Evolutionary conservation across 2,888 invertebrate genomes (phyloP).

Genomic region (Hypolimnas misippus): DNA sequence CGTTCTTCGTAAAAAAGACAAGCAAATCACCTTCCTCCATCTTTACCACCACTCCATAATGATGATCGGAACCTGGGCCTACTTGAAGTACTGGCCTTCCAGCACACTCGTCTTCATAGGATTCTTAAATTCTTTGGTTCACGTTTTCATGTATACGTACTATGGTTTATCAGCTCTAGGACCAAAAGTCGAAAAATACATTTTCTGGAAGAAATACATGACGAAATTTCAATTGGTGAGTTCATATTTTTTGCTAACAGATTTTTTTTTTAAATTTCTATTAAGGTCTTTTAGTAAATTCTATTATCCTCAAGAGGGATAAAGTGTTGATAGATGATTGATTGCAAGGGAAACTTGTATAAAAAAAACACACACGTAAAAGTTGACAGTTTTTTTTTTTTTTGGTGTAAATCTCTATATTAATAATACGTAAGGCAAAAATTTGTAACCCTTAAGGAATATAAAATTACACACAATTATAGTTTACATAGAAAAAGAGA

Average conservation of each 20-base stretch:
- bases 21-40: conserved; percentile 94
- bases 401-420: no score
- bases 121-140: conserved; percentile 89
- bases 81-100: conserved; percentile 89
- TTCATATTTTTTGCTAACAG: no score
- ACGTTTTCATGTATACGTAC: conserved; percentile 92
- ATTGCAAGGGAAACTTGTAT: no score
- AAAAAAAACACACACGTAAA: no score
- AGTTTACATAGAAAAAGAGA: no score
- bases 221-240: conserved; percentile 91
- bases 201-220: conserved; percentile 94
- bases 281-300: no score
- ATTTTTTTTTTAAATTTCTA: neutral
- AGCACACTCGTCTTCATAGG: conserved; percentile 89
- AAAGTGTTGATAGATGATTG: no score
- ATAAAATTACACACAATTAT: no score
- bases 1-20: conserved; percentile 90
- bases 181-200: conserved; percentile 88
- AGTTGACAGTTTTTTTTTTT: no score
- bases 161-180: conserved; percentile 91
- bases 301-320: no score
- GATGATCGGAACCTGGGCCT: conserved; percentile 89
- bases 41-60: conserved; percentile 93
- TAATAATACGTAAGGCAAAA: no score
- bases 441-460: no score